Base-by-base conservation (phyloP, 2,797 vertebrate genomes). In the Enteromius afrohamiltoni region DNA sequence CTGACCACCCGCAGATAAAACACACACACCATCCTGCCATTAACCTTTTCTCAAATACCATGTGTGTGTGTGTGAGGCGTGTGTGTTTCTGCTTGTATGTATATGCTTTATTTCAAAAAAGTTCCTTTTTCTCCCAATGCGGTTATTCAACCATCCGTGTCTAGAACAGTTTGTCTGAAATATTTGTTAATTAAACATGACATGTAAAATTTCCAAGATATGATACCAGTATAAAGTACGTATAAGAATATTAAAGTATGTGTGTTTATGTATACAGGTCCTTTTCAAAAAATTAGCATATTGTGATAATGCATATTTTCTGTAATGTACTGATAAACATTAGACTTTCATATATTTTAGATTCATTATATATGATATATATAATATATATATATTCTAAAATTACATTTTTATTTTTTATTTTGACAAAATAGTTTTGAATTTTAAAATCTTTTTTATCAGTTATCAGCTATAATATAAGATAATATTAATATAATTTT, bases 1-100 rank as follows among this genome's bases (percentile, higher is more conserved):
- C 60, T 55, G 71, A 67, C 71, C 80, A 42, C 60, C 71, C 10
- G n/a, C n/a, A 23, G 80, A 67, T 64, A 82, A 75, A 75, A 64
- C 70, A 40, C 69, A 73, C 70, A 65, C 60, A 40, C 55, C 29
- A 37, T 82, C 80, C 60, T 37, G 21, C n/a, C 14, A 0, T 31
- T 75, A 82, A 82, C 58, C 70, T 82, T 82, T 82, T 75, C 80
- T 75, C 58, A 82, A 82, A 82, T 74, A 81, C 45, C 80, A 82
- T 58, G 68, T 73, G 68, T 58, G 68, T 73, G 55, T 81, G 78
- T 68, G 40, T 58, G 55, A 62, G 49, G 11, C 40, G 19, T 65
- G 45, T 62, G 26, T 74, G 26, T 60, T 1, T 49, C 1, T 62
- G 51, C 13, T n/a, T 81, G 29, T 37, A 19, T 49, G 55, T 53